phyloP scores from a whole-genome alignment of 2,888 invertebrate genomes.

The Ryuthela nishihirai region DNA sequence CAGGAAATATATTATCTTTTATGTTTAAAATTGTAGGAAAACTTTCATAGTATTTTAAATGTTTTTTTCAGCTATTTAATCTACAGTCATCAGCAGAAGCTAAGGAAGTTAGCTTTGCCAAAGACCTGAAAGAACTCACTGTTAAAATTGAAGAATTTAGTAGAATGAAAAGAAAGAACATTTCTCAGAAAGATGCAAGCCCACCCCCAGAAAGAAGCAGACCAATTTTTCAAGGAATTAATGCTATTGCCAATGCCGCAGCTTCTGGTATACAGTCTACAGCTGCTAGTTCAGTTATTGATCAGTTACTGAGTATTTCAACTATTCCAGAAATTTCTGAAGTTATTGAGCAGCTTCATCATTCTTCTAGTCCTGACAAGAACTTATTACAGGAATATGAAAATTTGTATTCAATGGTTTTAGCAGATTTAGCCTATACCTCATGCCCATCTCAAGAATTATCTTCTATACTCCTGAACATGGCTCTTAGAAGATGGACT shows the following conservation, averaged over 20 bases:
- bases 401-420: conserved; percentile 24
- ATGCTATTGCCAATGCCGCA: conserved; percentile 18
- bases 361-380: too few species aligned
- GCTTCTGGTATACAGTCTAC: conserved; percentile 18
- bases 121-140: conserved; percentile 12
- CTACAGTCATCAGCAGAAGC: conserved; percentile 21
- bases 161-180: conserved; percentile 16
- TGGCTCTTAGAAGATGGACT: conserved; percentile 22
- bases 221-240: conserved; percentile 5
- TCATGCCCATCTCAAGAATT: conserved; percentile 12
- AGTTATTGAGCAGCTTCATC: conserved; percentile 9
- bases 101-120: conserved; percentile 17
- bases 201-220: too few species aligned
- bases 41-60: too few species aligned
- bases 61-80: conserved; percentile 21
- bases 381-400: conserved; percentile 19
- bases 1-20: too few species aligned
- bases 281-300: conserved; percentile 8
- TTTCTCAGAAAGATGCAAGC: too few species aligned
- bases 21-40: too few species aligned
- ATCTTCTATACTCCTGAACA: conserved; percentile 15
- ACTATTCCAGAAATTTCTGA: conserved; percentile 19
- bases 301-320: conserved; percentile 11
- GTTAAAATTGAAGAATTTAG: conserved; percentile 13
- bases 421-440: conserved; percentile 24